Conservation (phyloP, 2,888 invertebrate species). For the Plebejus melissa region DNA sequence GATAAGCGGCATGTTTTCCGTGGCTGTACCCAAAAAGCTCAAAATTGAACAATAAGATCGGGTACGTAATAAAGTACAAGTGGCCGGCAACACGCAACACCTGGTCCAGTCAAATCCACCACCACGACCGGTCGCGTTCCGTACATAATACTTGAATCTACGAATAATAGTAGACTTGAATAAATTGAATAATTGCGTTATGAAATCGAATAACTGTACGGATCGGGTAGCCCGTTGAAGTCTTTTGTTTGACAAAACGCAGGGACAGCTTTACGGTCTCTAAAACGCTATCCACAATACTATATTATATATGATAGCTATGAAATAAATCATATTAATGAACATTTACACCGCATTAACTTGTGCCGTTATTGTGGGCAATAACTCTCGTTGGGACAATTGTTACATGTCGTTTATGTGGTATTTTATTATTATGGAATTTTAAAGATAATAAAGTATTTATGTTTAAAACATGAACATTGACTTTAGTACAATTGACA, state of each 20-base stretch:
- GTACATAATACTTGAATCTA: conserved; percentile 27
- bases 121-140: conserved; percentile 33
- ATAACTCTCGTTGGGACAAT: background rate
- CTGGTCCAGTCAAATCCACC: conserved; percentile 32
- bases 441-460: no score
- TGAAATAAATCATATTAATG: background rate
- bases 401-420: background rate
- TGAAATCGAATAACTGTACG: conserved; percentile 37
- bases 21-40: background rate
- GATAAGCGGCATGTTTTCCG: background rate
- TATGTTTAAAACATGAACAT: background rate
- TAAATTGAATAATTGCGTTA: conserved; percentile 38
- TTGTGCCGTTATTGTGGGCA: background rate
- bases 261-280: conserved; percentile 20
- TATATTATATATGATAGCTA: background rate
- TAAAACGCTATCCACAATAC: background rate
- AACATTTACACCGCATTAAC: conserved; percentile 2
- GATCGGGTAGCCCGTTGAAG: conserved; percentile 27
- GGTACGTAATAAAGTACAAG: conserved; percentile 13
- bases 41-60: conserved; percentile 22
- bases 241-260: conserved; percentile 25
- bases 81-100: conserved; percentile 34
- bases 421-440: background rate
- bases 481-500: background rate
- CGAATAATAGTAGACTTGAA: background rate